Base-by-base conservation (phyloP, 2,113 vertebrate species). In the Lepisosteus osseus region DNA sequence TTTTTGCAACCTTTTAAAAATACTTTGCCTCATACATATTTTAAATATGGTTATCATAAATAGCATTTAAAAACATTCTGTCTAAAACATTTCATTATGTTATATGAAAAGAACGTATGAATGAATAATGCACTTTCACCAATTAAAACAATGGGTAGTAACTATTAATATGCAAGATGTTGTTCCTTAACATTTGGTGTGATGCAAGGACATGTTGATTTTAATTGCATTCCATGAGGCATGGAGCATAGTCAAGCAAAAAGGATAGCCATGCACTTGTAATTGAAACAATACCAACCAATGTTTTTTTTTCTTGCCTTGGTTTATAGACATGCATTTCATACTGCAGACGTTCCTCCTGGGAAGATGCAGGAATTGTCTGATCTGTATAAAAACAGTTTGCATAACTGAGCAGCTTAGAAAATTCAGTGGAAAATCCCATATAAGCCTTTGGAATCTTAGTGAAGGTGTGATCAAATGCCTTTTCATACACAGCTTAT, bases 321-420 rank as follows among this genome's bases (percentile, higher is more conserved):
- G 41, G 47, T 56, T 17, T 66, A n/a, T 65, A 14, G 54, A 12
- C 41, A 62, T 54, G 40, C 70, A 43, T 43, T 51, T 29, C 51
- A 42, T 17, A 64, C 9, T 54, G 47, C 45, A 11, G 29, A 5
- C 63, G 55, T 29, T 12, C 15, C 44, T 15, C 47, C 43, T 13
- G 17, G 61, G 40, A 65, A 59, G 57, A n/a, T 59, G 12, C 57
- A 59, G 57, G 14, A 59, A 59, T 13, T 0, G 13, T 6, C 13
- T 59, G 57, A 59, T 59, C 57, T 59, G 57, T 59, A 14, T 59
- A 59, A 59, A 59, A 59, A 59, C 56, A 59, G 56, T 59, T 59
- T 59, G 57, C 57, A 59, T 15, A 59, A 59, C 11, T 59, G 57
- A 59, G 57, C 57, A 14, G n/a, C 13, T 15, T 59, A n/a, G 5